Evolutionary conservation across 2,113 vertebrate genomes (phyloP).

Genomic region (Urocitellus parryii): DNA sequence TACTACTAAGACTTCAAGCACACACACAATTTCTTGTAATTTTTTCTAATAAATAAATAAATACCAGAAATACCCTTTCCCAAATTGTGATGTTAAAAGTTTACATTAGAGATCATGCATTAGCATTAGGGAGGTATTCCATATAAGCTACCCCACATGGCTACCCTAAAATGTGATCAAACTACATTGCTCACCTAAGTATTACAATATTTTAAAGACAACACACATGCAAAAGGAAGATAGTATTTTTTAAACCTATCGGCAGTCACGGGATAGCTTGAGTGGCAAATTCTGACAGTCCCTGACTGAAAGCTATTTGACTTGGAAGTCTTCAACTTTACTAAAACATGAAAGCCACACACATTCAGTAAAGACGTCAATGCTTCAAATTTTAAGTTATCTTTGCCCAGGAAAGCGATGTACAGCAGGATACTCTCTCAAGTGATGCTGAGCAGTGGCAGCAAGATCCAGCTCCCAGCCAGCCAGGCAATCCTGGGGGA

Average conservation of each 20-base stretch:
- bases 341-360: background rate
- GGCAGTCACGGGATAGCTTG: background rate
- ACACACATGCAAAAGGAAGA: background rate
- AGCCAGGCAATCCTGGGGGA: background rate
- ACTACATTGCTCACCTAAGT: background rate
- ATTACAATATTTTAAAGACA: background rate
- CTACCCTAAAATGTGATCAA: constrained; percentile 31
- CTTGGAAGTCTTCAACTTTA: background rate
- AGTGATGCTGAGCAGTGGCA: background rate
- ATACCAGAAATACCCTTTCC: background rate
- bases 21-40: background rate
- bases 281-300: background rate
- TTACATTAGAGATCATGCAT: background rate
- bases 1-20: background rate
- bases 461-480: background rate
- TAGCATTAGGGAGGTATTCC: background rate
- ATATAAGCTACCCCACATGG: background rate
- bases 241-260: background rate
- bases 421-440: background rate
- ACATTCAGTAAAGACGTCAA: background rate
- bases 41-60: background rate
- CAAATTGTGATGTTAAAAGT: background rate
- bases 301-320: background rate
- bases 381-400: background rate
- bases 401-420: no score